Evolutionary conservation across 1,140 invertebrate genomes (phyloP), one percentile per base, ranked within the genome.

Genomic region (Heliothis subflexa): DNA sequence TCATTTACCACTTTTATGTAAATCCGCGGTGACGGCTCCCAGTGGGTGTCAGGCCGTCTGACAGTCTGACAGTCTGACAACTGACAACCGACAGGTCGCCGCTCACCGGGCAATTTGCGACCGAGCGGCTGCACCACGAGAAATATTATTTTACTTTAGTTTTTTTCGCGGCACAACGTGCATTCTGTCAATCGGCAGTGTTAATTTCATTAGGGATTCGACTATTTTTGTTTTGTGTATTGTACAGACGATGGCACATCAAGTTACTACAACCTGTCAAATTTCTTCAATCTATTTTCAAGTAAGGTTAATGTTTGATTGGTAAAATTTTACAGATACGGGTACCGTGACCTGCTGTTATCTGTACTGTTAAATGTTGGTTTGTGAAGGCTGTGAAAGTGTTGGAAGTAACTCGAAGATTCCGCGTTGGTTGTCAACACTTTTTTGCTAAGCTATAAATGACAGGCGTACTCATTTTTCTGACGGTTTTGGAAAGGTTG

Each of bases 1-100:
- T 89, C 89, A 88, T 82, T 89, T 88, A 83, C 79, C 83, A 85
- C 81, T 85, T 86, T 91, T 89, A 91, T 91, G 89, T 89, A 89
- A 89, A 91, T 89, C 86, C 86, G 86, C 78, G 82, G 81, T 78
- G 85, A 83, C 83, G 70, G 79, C 77, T 71, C 78, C 73, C 84
- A 83, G 73, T 78, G 75, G 78, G 83, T 86, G 88, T 89, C 88
- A 82, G 66, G 72, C 74, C 45, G 81, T 74, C 81, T 89, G 88
- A 88, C 88, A 85, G 79, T 33, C 49, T 85, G 90, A 87, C 88
- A 86, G 64, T 75, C 81, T 80, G 83, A 85, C 81, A 85, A 64
- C 45, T 88, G 88, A 88, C 88, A 90, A 85, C 79, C 86, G 89
- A 91, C 88, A 88, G 81, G 75, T 78, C 80, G 84, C 80, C 85